These are phyloP conservation scores for Epistrophella euchroma DNA, from an alignment of 2,888 invertebrate genomes.

Conservation along the genomic window DNA sequence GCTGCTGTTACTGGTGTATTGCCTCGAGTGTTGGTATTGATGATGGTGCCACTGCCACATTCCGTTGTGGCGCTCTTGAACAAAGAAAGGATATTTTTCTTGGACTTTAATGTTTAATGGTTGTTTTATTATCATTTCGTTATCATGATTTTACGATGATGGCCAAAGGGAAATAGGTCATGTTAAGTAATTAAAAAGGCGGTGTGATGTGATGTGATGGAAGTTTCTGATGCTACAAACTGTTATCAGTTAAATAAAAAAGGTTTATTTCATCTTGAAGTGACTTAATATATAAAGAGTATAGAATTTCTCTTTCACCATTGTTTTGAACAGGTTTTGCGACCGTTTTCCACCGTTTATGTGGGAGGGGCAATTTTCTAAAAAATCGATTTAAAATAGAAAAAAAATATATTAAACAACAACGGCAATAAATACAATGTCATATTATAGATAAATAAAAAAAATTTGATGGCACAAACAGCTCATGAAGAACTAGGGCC, in stretches of 20 bases:
- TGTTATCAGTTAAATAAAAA: not conserved
- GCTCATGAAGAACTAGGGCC: too few relatives aligned
- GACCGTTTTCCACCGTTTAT: too few relatives aligned
- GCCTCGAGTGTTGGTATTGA: slow-evolving; percentile 62
- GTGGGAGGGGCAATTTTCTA: too few relatives aligned
- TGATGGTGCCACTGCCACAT: slow-evolving; percentile 46
- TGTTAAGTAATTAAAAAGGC: slow-evolving; percentile 43
- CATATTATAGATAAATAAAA: too few relatives aligned
- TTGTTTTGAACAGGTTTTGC: too few relatives aligned
- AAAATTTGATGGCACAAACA: too few relatives aligned
- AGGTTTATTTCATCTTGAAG: too few relatives aligned
- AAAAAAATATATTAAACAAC: too few relatives aligned
- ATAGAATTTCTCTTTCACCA: too few relatives aligned
- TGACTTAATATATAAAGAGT: too few relatives aligned
- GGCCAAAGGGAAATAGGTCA: slow-evolving; percentile 39
- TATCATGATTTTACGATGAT: slow-evolving; percentile 54
- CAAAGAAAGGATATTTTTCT: slow-evolving; percentile 49
- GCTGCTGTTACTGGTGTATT: not conserved
- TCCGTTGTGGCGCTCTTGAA: slow-evolving; percentile 13
- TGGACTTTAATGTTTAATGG: slow-evolving; percentile 62
- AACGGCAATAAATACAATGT: too few relatives aligned
- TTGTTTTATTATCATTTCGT: slow-evolving; percentile 57
- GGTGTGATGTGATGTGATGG: slow-evolving; percentile 26
- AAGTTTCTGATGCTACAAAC: slow-evolving; percentile 1
- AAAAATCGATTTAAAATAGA: too few relatives aligned